Evolutionary conservation across 2,888 invertebrate species (phyloP).

Genomic region (Synanthedon andrenaeformis): DNA sequence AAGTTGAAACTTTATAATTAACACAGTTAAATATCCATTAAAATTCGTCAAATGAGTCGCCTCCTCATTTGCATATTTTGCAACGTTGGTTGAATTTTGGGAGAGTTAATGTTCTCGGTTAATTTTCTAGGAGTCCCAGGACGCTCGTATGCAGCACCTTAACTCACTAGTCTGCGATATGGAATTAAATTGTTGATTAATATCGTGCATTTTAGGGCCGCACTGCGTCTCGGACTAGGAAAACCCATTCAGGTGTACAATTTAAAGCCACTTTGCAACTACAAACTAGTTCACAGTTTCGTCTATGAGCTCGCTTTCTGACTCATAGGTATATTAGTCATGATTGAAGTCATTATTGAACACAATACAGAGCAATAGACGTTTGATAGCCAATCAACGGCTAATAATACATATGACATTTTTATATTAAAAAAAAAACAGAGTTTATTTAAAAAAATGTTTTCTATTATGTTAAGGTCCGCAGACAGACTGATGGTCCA

Average conservation of each 20-base stretch:
- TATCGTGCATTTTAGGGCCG: conserved; percentile 46
- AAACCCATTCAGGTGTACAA: conserved; percentile 47
- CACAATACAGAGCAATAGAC: too few species aligned
- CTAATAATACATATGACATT: too few species aligned
- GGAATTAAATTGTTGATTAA: conserved; percentile 66
- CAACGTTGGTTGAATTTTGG: conserved; percentile 39
- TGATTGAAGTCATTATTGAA: conserved; percentile 21
- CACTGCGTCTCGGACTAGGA: conserved; percentile 20
- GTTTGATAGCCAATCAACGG: too few species aligned
- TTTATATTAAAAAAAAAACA: too few species aligned
- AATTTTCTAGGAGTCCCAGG: conserved; percentile 54
- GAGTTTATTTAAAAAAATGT: too few species aligned
- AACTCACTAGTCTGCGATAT: conserved; percentile 33
- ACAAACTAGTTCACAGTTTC: conserved; percentile 49
- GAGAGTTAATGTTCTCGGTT: conserved; percentile 39
- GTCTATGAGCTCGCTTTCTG: conserved; percentile 26
- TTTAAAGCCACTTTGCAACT: conserved; percentile 50
- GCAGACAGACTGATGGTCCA: too few species aligned
- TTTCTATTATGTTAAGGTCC: too few species aligned
- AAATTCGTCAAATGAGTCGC: conserved; percentile 62
- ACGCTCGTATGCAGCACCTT: conserved; percentile 38
- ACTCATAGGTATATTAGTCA: conserved; percentile 15
- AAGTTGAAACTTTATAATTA: conserved; percentile 46
- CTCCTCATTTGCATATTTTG: conserved; percentile 62
- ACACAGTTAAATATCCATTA: conserved; percentile 62